Conservation (phyloP, 1,140 invertebrate genomes). For the Danaus plexippus region DNA sequence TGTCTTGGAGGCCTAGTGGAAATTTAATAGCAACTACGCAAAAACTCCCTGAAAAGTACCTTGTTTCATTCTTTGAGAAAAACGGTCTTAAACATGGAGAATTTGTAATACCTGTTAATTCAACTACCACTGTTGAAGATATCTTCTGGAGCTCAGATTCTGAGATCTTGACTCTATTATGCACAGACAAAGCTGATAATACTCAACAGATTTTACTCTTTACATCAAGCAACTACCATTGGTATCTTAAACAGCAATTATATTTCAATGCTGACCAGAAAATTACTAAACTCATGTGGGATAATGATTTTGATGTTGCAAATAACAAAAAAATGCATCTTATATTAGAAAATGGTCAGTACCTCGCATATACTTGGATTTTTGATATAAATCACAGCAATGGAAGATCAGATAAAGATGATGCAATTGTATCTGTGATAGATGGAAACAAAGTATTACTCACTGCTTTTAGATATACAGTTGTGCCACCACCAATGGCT, state of each 20-base stretch:
- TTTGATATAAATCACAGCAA: conserved; percentile 74
- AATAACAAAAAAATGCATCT: conserved; percentile 76
- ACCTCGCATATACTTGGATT: conserved; percentile 75
- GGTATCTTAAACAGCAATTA: conserved; percentile 88
- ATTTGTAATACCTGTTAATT: conserved; percentile 79
- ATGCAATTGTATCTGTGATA: conserved; percentile 81
- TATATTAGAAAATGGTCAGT: conserved; percentile 70
- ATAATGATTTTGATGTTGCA: conserved; percentile 66
- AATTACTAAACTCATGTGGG: conserved; percentile 76
- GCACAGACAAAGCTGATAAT: conserved; percentile 51
- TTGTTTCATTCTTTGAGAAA: conserved; percentile 91
- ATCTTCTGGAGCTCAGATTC: conserved; percentile 86
- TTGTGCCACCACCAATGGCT: conserved; percentile 89
- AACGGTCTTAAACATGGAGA: conserved; percentile 92
- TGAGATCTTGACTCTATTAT: conserved; percentile 79
- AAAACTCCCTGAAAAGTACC: conserved; percentile 76
- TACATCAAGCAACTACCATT: conserved; percentile 89
- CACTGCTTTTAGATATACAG: conserved; percentile 80
- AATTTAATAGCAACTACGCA: conserved; percentile 84
- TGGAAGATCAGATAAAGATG: conserved; percentile 67
- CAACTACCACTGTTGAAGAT: conserved; percentile 73
- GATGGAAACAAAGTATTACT: conserved; percentile 82
- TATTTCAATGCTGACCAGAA: conserved; percentile 66
- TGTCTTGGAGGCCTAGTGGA: conserved; percentile 87
- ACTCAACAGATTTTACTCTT: conserved; percentile 79